Evolutionary conservation across 1,140 invertebrate species (phyloP).

Genomic region (Eriosoma lanigerum): DNA sequence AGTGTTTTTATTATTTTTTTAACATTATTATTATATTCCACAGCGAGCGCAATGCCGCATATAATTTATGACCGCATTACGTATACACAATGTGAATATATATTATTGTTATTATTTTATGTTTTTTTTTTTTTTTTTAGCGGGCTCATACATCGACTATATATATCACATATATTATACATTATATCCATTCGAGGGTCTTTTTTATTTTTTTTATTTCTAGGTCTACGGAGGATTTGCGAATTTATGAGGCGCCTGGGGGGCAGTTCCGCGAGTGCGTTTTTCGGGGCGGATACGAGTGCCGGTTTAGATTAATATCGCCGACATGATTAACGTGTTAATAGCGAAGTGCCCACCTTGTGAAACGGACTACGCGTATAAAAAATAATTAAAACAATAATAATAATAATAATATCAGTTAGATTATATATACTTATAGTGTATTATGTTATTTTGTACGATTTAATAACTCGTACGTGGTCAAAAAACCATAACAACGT

Average conservation of each 20-base stretch:
- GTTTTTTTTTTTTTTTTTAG: not conserved
- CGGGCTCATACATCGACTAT: no score
- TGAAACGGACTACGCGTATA: not conserved
- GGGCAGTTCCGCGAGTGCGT: not conserved
- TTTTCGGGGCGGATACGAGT: not conserved
- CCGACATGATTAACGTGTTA: not conserved
- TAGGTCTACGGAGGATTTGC: conserved; percentile 3
- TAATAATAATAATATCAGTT: not conserved
- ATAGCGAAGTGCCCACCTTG: not conserved
- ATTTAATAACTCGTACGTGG: no score
- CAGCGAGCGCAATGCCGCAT: not conserved
- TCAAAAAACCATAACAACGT: no score
- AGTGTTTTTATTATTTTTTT: not conserved
- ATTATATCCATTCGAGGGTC: not conserved
- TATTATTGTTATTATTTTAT: no score
- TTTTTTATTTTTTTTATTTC: no score
- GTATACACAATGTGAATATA: not conserved
- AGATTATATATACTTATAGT: no score
- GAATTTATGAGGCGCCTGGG: conserved; percentile 1
- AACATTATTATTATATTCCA: not conserved
- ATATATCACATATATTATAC: not conserved
- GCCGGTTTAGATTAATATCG: conserved; percentile 1
- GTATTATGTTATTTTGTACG: no score
- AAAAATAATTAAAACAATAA: not conserved
- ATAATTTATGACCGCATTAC: conserved; percentile 2